phyloP scores from a whole-genome alignment of 2,888 invertebrate genomes.

The Tryphoninae sp. region DNA sequence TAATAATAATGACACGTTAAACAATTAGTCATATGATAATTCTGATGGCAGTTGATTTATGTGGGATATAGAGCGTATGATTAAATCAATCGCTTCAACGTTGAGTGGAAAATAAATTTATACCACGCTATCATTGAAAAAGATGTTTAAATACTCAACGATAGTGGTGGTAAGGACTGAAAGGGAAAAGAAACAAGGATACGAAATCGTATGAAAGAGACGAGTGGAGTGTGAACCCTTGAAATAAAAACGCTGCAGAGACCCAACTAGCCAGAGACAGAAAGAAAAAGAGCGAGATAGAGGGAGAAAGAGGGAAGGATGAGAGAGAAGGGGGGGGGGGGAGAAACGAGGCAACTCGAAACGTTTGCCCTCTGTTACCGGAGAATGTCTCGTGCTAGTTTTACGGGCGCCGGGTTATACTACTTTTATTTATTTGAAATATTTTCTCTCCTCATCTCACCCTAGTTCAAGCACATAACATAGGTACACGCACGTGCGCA shows the following conservation, averaged over 20 bases:
- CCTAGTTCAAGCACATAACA: conserved; percentile 4
- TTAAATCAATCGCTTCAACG: neutral
- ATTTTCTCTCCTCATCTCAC: conserved; percentile 50
- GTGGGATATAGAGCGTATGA: no score
- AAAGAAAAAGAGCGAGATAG: conserved; percentile 17
- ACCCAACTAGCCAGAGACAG: neutral
- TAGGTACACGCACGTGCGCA: neutral
- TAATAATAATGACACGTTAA: no score
- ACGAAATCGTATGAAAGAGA: conserved; percentile 12
- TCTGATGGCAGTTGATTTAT: no score
- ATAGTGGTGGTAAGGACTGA: neutral
- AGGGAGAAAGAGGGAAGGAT: conserved; percentile 11
- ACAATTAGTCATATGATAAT: no score
- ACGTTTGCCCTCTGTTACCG: conserved; percentile 30
- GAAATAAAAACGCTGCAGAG: conserved; percentile 1
- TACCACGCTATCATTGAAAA: neutral
- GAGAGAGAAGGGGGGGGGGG: conserved; percentile 66
- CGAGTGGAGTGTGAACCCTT: neutral
- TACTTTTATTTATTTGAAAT: conserved; percentile 58
- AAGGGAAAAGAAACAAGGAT: neutral
- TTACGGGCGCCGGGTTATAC: conserved; percentile 43
- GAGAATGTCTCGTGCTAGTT: conserved; percentile 36
- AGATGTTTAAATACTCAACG: neutral
- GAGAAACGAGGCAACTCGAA: conserved; percentile 39
- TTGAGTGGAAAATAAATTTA: conserved; percentile 65